A percentile compares a stretch with the other conserved stretches of the same genome.
phyloP scores from a whole-genome alignment of 2,888 invertebrate genomes.

The Salticus scenicus region DNA sequence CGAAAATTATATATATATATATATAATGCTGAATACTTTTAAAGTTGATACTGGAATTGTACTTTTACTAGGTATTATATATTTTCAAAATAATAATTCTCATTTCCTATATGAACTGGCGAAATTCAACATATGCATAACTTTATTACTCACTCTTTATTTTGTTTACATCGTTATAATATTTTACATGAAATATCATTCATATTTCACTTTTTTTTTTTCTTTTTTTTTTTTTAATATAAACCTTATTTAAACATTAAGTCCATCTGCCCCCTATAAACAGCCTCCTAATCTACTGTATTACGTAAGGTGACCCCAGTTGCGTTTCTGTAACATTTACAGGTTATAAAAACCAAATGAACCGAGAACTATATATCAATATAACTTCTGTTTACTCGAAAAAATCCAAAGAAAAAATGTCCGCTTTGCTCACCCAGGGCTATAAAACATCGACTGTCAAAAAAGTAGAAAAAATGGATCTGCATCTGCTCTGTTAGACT shows the following conservation, averaged over 20 bases:
- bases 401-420: not conserved
- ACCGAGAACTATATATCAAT: conserved; percentile 8
- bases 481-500: conserved; percentile 12
- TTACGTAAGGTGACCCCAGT: not conserved
- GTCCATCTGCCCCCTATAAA: not conserved
- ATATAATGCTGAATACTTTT: too few species aligned
- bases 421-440: not conserved
- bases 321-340: not conserved
- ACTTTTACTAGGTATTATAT: too few species aligned
- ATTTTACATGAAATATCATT: too few species aligned
- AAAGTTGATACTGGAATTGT: too few species aligned
- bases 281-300: not conserved
- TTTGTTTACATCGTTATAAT: too few species aligned
- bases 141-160: too few species aligned
- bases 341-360: conserved; percentile 9
- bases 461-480: not conserved
- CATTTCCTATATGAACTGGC: too few species aligned
- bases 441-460: conserved; percentile 13
- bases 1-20: too few species aligned
- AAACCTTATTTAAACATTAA: not conserved
- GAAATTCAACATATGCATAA: too few species aligned
- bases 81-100: too few species aligned
- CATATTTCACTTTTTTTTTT: too few species aligned
- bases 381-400: not conserved
- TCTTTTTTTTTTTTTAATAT: too few species aligned